A percentile compares a stretch with the other conserved stretches of the same genome.
Conservation (phyloP, 2,888 invertebrate genomes). For the Brenthis daphne region DNA sequence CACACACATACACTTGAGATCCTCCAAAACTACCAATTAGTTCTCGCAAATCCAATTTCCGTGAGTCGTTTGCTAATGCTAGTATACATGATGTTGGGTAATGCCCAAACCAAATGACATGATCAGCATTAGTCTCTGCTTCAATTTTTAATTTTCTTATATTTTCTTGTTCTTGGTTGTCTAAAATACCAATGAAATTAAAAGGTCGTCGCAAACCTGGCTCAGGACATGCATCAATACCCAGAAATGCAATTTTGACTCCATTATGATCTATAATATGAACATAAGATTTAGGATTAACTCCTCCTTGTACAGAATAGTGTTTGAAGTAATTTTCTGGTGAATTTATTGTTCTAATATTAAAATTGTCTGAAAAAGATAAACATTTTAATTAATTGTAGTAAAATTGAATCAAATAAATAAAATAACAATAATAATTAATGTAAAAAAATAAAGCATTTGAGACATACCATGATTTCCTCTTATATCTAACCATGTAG, state of each 20-base stretch:
- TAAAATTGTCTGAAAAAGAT: conserved; percentile 91
- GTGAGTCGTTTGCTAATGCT: conserved; percentile 76
- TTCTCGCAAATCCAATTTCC: conserved; percentile 76
- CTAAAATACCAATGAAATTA: conserved; percentile 92
- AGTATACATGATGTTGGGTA: conserved; percentile 95
- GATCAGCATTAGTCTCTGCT: conserved; percentile 73
- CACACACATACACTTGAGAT: conserved; percentile 91
- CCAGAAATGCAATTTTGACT: conserved; percentile 90
- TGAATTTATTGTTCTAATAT: conserved; percentile 86
- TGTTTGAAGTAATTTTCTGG: conserved; percentile 88
- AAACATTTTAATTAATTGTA: neutral
- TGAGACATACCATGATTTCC: conserved; percentile 91
- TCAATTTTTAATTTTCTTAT: conserved; percentile 82
- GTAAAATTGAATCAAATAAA: neutral
- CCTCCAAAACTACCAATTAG: conserved; percentile 83
- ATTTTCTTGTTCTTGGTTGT: conserved; percentile 79
- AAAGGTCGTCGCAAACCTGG: conserved; percentile 94
- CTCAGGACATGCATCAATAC: conserved; percentile 92
- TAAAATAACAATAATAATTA: conserved; percentile 16
- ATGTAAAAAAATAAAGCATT: conserved; percentile 26
- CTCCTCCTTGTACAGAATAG: conserved; percentile 89
- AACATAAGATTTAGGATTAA: conserved; percentile 88
- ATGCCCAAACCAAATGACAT: conserved; percentile 89
- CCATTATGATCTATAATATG: conserved; percentile 80
- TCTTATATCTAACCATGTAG: conserved; percentile 93